These are phyloP conservation scores for Sternotherus odoratus DNA, from an alignment of 2,797 vertebrate genomes.

Conservation along the genomic window DNA sequence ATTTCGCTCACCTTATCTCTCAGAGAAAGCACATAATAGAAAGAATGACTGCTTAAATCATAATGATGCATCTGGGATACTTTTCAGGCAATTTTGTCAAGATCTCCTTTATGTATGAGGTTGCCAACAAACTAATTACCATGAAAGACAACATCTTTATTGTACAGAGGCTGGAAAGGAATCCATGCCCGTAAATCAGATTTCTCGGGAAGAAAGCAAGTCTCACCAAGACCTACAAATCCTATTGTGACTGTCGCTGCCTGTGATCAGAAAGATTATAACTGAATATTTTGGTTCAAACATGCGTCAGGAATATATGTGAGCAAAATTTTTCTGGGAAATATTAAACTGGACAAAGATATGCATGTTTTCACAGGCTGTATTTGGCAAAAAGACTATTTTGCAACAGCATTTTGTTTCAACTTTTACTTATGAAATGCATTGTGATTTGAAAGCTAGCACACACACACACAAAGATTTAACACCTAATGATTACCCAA, in stretches of 20 bases:
- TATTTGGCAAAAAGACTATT: not conserved
- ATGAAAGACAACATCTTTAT: not conserved
- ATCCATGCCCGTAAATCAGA: not conserved
- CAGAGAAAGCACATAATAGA: not conserved
- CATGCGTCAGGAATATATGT: not conserved
- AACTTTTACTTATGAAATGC: not conserved
- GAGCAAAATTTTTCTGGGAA: not conserved
- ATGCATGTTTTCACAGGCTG: not conserved
- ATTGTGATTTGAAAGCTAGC: not conserved
- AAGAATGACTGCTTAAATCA: not conserved
- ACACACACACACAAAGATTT: too few species aligned
- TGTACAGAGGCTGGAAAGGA: not conserved
- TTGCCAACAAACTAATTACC: not conserved
- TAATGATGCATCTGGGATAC: not conserved
- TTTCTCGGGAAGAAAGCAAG: not conserved
- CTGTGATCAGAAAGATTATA: not conserved
- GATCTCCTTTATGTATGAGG: not conserved
- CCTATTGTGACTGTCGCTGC: not conserved
- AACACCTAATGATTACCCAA: not conserved
- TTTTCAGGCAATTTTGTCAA: not conserved
- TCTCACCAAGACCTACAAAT: not conserved
- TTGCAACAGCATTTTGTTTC: not conserved
- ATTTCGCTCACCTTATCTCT: not conserved
- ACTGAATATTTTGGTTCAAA: not conserved
- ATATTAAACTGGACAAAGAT: not conserved